A percentile compares a stretch with the other conserved stretches of the same genome.
Conservation (phyloP, 2,113 vertebrate genomes). For the Enhydra lutris region DNA sequence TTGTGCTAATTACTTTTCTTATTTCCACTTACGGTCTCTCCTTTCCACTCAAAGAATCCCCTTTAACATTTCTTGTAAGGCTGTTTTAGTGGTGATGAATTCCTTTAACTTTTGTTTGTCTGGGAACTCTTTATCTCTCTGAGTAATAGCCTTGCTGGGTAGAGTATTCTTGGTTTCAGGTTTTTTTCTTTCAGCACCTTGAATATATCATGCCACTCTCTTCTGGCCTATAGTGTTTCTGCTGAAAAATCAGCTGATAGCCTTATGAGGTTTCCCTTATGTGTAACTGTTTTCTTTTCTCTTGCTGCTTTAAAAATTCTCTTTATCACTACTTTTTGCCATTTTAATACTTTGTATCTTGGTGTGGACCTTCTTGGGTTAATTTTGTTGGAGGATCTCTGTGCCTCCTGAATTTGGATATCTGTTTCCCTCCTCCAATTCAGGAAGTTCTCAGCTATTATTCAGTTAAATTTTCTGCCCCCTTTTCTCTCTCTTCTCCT, state of each 20-base stretch:
- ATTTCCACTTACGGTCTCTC: background rate
- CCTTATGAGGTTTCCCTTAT: background rate
- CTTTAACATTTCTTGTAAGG: background rate
- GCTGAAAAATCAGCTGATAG: background rate
- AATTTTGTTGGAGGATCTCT: background rate
- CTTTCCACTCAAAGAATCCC: background rate
- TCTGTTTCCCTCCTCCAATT: background rate
- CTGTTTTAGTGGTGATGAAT: background rate
- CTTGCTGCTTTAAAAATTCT: background rate
- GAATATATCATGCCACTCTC: background rate
- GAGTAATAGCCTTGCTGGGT: background rate
- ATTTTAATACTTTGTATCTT: background rate
- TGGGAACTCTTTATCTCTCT: background rate
- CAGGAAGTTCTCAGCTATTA: background rate
- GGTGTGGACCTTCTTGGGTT: background rate
- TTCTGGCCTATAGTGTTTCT: background rate
- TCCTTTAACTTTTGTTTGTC: background rate
- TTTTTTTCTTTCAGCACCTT: background rate
- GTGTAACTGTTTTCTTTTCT: background rate
- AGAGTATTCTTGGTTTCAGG: background rate
- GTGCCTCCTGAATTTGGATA: background rate
- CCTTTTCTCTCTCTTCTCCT: background rate
- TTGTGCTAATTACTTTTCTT: background rate
- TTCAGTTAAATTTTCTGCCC: background rate
- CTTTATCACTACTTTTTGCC: background rate